phyloP scores from a whole-genome alignment of 1,140 invertebrate genomes.

The Neocloeon triangulifer region DNA sequence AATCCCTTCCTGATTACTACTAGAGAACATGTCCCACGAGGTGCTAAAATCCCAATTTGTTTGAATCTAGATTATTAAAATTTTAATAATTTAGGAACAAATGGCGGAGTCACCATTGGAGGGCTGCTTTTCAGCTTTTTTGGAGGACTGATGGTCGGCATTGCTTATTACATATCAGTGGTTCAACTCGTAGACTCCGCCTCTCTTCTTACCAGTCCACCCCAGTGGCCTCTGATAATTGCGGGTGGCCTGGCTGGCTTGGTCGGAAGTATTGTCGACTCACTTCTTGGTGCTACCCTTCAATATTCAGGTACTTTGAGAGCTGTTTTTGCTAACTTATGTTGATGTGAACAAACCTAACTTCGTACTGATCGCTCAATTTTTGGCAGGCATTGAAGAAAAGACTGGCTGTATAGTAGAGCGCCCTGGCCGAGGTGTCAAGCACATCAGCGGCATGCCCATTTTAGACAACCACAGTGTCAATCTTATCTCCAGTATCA shows the following conservation, averaged over 20 bases:
- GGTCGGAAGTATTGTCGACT: constrained; percentile 62
- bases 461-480: constrained; percentile 81
- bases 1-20: constrained; percentile 58
- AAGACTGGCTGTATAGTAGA: constrained; percentile 45
- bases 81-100: constrained; percentile 36
- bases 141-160: constrained; percentile 52
- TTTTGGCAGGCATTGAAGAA: constrained; percentile 47
- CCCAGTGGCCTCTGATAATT: constrained; percentile 62
- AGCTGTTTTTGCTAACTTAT: no score
- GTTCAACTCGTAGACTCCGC: constrained; percentile 34
- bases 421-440: constrained; percentile 40
- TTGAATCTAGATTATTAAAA: neutral
- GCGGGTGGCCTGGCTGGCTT: constrained; percentile 47
- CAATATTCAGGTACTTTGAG: constrained; percentile 67
- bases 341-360: no score
- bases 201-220: constrained; percentile 31
- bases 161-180: constrained; percentile 43
- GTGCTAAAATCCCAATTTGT: constrained; percentile 17
- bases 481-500: constrained; percentile 59
- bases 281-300: constrained; percentile 57
- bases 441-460: constrained; percentile 49
- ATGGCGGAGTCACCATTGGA: constrained; percentile 50
- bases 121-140: constrained; percentile 48
- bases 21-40: constrained; percentile 47
- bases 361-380: no score